Conservation (phyloP, 2,113 vertebrate species). For the Edolisoma coerulescens region DNA sequence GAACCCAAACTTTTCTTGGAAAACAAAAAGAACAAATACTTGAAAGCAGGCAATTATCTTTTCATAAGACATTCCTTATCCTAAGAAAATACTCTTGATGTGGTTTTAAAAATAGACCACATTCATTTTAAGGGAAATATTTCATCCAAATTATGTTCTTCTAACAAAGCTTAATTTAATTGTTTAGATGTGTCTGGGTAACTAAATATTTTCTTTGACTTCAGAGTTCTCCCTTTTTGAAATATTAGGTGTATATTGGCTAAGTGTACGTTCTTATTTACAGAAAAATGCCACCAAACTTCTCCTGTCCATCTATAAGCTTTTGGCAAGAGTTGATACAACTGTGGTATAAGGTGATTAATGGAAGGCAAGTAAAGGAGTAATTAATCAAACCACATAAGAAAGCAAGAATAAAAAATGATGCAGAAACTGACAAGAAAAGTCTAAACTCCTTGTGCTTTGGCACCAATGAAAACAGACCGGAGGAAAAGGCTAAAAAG, state of each 20-base stretch:
- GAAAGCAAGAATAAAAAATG: conserved; percentile 54
- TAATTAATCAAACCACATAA: conserved; percentile 70
- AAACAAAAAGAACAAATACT: not conserved
- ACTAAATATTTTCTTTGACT: conserved; percentile 10
- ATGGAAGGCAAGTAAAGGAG: conserved; percentile 67
- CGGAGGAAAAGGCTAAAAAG: conserved; percentile 64
- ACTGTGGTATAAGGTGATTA: conserved; percentile 64
- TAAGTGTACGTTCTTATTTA: not conserved
- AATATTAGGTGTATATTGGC: conserved; percentile 19
- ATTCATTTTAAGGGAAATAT: not conserved
- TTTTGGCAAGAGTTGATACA: conserved; percentile 61
- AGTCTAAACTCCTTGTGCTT: conserved; percentile 54
- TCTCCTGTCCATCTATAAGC: conserved; percentile 34
- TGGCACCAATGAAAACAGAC: conserved; percentile 56
- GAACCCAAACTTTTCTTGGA: not conserved
- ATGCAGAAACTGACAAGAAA: conserved; percentile 52
- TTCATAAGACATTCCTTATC: not conserved
- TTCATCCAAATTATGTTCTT: not conserved
- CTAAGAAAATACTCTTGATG: not conserved
- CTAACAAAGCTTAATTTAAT: not conserved
- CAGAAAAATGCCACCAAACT: conserved; percentile 37
- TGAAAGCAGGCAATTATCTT: not conserved
- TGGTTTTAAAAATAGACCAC: not conserved
- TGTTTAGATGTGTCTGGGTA: not conserved
- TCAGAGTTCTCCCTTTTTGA: conserved; percentile 27